phyloP scores from a whole-genome alignment of 2,888 invertebrate genomes.

The Acanthoscelides obtectus region DNA sequence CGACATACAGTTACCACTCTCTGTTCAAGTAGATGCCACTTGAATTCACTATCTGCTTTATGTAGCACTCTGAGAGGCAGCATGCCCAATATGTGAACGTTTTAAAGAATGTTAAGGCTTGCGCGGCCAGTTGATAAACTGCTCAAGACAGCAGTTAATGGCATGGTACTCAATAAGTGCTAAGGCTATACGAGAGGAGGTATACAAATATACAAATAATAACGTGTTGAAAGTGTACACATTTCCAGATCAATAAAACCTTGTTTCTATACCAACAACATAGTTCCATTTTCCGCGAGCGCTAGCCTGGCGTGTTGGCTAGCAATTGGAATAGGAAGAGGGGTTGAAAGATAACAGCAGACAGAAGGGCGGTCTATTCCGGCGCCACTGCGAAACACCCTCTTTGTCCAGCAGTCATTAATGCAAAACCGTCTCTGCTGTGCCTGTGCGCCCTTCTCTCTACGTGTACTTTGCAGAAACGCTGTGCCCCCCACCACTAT shows the following conservation, averaged over 20 bases:
- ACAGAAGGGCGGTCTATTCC: slow-evolving; percentile 1
- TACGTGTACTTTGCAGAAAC: slow-evolving; percentile 30
- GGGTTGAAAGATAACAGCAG: not conserved
- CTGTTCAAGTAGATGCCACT: no score
- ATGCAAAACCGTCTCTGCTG: slow-evolving; percentile 37
- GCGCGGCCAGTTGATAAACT: no score
- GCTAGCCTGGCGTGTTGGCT: not conserved
- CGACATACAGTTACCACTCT: no score
- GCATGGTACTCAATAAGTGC: no score
- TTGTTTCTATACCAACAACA: not conserved
- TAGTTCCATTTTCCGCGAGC: not conserved
- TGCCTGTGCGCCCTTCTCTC: slow-evolving; percentile 29
- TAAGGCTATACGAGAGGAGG: no score
- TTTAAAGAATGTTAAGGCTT: no score
- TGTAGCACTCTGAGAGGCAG: no score
- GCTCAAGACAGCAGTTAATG: no score
- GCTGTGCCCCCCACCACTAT: slow-evolving; percentile 25
- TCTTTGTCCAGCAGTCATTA: slow-evolving; percentile 38
- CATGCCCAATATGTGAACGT: no score
- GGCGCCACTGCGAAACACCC: slow-evolving; percentile 21
- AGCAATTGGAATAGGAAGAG: not conserved
- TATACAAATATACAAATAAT: not conserved
- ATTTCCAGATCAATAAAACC: not conserved
- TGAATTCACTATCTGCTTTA: no score
- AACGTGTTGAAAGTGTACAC: not conserved